Conservation (phyloP, 2,113 vertebrate species). For the Corythoichthys haematopterus region DNA sequence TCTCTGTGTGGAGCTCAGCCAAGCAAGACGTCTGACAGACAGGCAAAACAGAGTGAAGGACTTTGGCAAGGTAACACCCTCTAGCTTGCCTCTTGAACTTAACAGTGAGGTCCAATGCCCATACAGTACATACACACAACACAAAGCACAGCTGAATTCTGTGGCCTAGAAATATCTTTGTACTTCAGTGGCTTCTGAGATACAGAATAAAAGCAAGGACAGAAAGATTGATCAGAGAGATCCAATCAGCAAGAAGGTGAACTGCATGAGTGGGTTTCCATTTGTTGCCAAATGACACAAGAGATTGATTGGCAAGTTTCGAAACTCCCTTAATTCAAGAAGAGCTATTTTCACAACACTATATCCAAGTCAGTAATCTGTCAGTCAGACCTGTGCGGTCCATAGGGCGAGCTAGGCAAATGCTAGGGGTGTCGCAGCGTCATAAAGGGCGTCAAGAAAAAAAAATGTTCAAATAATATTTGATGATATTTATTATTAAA, state of each 20-base stretch:
- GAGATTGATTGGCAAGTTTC: slow-evolving; percentile 45
- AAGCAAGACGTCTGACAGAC: slow-evolving; percentile 68
- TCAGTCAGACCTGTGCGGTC: too few species aligned
- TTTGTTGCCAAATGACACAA: slow-evolving; percentile 42
- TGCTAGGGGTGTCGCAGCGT: too few species aligned
- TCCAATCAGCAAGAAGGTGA: slow-evolving; percentile 37
- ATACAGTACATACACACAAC: slow-evolving; percentile 18
- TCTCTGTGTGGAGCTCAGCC: slow-evolving; percentile 67
- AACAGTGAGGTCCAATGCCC: slow-evolving; percentile 36
- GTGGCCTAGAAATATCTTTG: slow-evolving; percentile 12
- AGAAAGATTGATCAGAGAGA: slow-evolving; percentile 34
- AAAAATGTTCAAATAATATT: too few species aligned
- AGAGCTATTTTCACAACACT: background rate
- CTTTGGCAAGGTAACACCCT: slow-evolving; percentile 65
- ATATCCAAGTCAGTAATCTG: slow-evolving; percentile 9
- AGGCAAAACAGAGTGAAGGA: slow-evolving; percentile 70
- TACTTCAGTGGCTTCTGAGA: background rate
- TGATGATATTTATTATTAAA: too few species aligned
- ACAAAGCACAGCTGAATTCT: slow-evolving; percentile 15
- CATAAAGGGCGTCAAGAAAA: too few species aligned
- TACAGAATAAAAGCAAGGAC: background rate
- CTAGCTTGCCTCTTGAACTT: slow-evolving; percentile 43
- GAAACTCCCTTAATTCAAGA: slow-evolving; percentile 13
- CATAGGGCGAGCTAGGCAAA: too few species aligned
- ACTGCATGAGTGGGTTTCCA: slow-evolving; percentile 47